phyloP scores from a whole-genome alignment of 2,797 vertebrate species.

The Pseudochirops cupreus region DNA sequence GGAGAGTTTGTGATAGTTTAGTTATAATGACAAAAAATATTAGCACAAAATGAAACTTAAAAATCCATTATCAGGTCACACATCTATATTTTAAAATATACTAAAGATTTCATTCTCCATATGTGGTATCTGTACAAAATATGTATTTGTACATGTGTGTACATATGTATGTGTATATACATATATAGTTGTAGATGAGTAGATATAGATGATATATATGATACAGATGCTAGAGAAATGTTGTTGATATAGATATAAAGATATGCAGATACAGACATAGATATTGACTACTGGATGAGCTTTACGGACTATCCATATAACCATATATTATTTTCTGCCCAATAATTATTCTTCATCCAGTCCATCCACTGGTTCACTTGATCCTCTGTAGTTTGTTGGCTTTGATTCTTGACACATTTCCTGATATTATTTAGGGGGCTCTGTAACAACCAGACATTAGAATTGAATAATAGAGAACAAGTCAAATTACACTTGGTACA shows the following conservation, averaged over 20 bases:
- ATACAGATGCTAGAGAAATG: background rate
- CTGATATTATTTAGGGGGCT: background rate
- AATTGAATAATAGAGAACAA: background rate
- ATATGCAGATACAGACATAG: no score
- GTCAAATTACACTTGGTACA: background rate
- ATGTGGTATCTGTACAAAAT: background rate
- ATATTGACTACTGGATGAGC: background rate
- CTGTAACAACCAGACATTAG: background rate
- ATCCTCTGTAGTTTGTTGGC: background rate
- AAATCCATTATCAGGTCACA: background rate
- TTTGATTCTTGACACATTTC: background rate
- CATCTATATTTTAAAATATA: background rate
- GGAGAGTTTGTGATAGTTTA: background rate
- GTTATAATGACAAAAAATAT: background rate
- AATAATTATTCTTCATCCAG: background rate
- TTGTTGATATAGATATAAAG: background rate
- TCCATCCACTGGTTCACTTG: background rate
- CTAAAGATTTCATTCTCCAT: background rate
- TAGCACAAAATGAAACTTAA: background rate
- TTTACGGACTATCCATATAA: background rate
- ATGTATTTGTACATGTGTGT: background rate
- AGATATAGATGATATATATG: no score
- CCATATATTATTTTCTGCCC: background rate
- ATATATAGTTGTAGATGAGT: no score
- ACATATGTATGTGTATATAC: background rate